Evolutionary conservation across 1,140 invertebrate species (phyloP).

Genomic region (Oreohelix idahoensis): DNA sequence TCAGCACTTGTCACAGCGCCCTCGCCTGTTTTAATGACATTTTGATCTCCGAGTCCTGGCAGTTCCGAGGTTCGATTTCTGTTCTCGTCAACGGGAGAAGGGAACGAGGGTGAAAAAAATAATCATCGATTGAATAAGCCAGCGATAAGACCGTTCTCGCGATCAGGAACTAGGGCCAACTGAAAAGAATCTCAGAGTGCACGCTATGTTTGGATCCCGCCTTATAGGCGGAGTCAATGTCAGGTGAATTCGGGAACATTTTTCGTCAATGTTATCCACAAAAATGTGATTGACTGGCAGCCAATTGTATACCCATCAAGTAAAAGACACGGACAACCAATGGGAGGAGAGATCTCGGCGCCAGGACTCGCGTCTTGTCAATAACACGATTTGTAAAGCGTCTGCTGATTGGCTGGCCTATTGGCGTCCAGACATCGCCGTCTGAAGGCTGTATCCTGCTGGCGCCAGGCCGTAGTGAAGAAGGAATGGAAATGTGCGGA

Average conservation of each 20-base stretch:
- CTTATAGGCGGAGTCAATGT: not conserved
- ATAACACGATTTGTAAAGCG: constrained; percentile 10
- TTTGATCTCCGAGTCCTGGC: too few relatives aligned
- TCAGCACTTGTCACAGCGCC: too few relatives aligned
- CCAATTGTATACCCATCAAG: not conserved
- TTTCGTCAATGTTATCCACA: not conserved
- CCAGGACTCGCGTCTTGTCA: constrained; percentile 18
- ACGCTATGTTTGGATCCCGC: too few relatives aligned
- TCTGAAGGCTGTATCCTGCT: constrained; percentile 21
- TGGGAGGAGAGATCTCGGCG: not conserved
- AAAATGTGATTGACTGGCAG: not conserved
- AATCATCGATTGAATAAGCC: too few relatives aligned
- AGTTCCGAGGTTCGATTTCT: too few relatives aligned
- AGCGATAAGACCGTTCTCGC: too few relatives aligned
- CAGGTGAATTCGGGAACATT: not conserved
- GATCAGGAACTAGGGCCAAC: too few relatives aligned
- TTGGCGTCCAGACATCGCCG: not conserved
- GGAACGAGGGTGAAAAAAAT: too few relatives aligned
- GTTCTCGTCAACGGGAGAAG: too few relatives aligned
- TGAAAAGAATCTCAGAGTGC: too few relatives aligned
- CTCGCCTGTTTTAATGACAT: too few relatives aligned
- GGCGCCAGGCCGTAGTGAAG: constrained; percentile 27
- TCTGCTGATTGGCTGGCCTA: not conserved
- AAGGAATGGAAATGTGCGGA: not conserved
- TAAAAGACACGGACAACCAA: not conserved